These are phyloP conservation scores for Philhelius pedissequus DNA, from an alignment of 2,888 invertebrate species.

Conservation along the genomic window DNA sequence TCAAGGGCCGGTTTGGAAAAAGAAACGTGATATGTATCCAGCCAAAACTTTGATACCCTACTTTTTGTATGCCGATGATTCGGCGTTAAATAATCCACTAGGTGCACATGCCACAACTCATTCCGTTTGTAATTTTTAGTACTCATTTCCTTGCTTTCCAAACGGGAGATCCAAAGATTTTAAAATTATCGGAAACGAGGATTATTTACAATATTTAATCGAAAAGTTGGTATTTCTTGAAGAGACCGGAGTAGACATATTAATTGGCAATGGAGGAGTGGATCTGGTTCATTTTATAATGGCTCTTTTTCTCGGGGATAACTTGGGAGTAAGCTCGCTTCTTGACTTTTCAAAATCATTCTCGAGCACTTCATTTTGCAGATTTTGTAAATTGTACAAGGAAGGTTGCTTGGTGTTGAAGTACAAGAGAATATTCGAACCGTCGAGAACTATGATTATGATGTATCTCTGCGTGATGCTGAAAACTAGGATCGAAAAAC, in stretches of 20 bases:
- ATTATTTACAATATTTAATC: background rate
- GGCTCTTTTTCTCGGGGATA: background rate
- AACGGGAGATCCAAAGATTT: background rate
- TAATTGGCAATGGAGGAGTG: background rate
- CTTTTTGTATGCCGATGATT: slow-evolving; percentile 26
- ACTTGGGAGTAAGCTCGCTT: background rate
- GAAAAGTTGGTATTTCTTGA: background rate
- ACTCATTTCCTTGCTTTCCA: slow-evolving; percentile 24
- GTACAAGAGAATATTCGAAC: slow-evolving; percentile 2
- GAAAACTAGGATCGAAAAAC: background rate
- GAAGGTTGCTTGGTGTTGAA: slow-evolving; percentile 7
- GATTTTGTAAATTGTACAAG: slow-evolving; percentile 18
- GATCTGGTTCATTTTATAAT: background rate
- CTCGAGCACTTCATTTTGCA: slow-evolving; percentile 14
- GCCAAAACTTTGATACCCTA: slow-evolving; percentile 16
- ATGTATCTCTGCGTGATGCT: background rate
- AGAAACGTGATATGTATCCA: slow-evolving; percentile 17
- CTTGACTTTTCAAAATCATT: slow-evolving; percentile 24
- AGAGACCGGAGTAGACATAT: slow-evolving; percentile 5
- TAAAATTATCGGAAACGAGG: background rate
- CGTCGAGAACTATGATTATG: background rate
- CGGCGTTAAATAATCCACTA: slow-evolving; percentile 10
- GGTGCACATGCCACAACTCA: slow-evolving; percentile 10
- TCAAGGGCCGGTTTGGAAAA: slow-evolving; percentile 25
- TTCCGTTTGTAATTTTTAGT: slow-evolving; percentile 22